Conservation (phyloP, 2,113 vertebrate species). For the Panthera uncia region DNA sequence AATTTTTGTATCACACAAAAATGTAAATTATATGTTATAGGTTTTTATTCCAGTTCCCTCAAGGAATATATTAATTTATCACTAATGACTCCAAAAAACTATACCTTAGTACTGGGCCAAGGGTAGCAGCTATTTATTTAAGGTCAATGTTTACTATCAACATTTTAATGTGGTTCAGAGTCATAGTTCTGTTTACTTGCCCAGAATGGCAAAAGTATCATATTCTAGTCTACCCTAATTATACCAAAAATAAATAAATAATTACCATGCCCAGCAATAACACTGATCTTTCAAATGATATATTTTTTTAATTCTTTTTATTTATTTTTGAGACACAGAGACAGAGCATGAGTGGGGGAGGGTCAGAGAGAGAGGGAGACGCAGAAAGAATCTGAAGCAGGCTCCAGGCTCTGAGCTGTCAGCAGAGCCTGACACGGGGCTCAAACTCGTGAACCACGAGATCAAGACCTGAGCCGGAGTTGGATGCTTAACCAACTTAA, state of each 20-base stretch:
- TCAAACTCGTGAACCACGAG: too few species aligned
- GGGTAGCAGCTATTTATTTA: background rate
- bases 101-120: background rate
- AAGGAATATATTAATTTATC: background rate
- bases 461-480: too few species aligned
- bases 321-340: too few species aligned
- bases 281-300: constrained; percentile 21
- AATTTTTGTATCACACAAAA: background rate
- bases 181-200: constrained; percentile 42
- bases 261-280: background rate
- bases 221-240: constrained; percentile 8
- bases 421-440: too few species aligned
- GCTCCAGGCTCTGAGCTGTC: too few species aligned
- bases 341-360: too few species aligned
- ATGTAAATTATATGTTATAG: background rate
- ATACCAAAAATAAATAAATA: background rate
- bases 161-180: background rate
- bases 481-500: too few species aligned
- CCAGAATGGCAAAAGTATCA: background rate
- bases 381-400: too few species aligned
- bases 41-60: constrained; percentile 37
- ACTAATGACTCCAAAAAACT: background rate
- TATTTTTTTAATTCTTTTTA: too few species aligned
- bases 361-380: too few species aligned
- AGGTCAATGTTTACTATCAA: background rate